A percentile compares a stretch with the other conserved stretches of the same genome.
Conservation (phyloP, 2,888 invertebrate species). For the Stenodema calcarata region DNA sequence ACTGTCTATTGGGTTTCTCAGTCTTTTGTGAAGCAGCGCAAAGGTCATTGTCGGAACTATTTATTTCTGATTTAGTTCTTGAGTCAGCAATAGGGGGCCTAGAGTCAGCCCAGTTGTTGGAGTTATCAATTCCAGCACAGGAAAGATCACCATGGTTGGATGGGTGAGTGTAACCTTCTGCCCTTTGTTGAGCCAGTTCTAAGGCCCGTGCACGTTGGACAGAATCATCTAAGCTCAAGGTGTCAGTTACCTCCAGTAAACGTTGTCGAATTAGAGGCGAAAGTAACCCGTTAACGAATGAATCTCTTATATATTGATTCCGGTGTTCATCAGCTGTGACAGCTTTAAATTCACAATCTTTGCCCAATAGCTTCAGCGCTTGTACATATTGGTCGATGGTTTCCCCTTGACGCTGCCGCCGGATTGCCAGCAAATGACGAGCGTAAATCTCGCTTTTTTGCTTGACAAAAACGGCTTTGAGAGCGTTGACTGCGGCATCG, state of each 20-base stretch:
- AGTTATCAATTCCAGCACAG: no score
- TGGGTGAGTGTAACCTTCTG: not conserved
- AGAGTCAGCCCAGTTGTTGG: no score
- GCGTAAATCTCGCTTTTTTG: constrained; percentile 27
- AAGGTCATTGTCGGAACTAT: no score
- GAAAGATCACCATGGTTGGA: not conserved
- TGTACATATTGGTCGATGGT: constrained; percentile 18
- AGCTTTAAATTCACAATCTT: constrained; percentile 41
- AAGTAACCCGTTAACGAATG: constrained; percentile 9
- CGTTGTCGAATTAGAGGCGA: constrained; percentile 12
- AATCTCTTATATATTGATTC: constrained; percentile 10
- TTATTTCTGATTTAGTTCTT: no score
- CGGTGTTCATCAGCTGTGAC: constrained; percentile 24
- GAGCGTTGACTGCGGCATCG: not conserved
- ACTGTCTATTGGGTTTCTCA: no score
- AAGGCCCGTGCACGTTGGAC: not conserved
- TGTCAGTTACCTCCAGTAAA: not conserved
- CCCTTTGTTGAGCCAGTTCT: not conserved
- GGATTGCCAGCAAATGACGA: constrained; percentile 19
- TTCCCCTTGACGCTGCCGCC: not conserved
- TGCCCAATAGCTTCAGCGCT: constrained; percentile 1
- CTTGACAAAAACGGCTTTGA: not conserved
- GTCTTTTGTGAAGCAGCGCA: no score
- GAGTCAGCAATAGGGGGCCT: no score
- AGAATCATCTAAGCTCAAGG: not conserved